Percentiles rank a stretch among this genome's conserved stretches.
Conservation (phyloP, 2,113 vertebrate species). For the Oncorhynchus tshawytscha region DNA sequence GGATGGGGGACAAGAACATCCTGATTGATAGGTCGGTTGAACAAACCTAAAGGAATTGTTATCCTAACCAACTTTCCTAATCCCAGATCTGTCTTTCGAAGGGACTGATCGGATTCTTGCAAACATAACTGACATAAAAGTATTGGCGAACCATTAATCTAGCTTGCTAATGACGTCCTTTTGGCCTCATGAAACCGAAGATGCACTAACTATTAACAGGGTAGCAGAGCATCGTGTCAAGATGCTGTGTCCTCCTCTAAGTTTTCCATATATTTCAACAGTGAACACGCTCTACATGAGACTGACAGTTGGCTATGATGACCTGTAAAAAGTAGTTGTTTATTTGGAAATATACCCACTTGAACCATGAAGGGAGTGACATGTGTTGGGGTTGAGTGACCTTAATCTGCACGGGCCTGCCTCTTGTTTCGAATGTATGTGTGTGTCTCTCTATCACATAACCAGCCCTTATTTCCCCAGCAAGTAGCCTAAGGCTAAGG, state of each 20-base stretch:
- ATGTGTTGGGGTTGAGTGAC: constrained; percentile 71
- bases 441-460: constrained; percentile 99
- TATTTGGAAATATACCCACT: neutral
- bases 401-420: constrained; percentile 85
- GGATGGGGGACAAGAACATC: constrained; percentile 98
- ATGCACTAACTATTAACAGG: neutral
- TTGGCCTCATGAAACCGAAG: constrained; percentile 19
- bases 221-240: constrained; percentile 37
- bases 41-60: constrained; percentile 75
- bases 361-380: neutral
- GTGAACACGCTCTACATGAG: too few species aligned
- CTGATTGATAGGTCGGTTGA: constrained; percentile 99
- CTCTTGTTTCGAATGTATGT: constrained; percentile 89
- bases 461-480: constrained; percentile 97
- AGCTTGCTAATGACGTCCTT: constrained; percentile 35
- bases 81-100: constrained; percentile 60
- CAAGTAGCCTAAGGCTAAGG: constrained; percentile 89
- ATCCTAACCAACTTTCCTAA: constrained; percentile 68
- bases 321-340: neutral
- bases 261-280: too few species aligned
- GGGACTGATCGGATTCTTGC: constrained; percentile 59
- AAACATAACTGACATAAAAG: constrained; percentile 22
- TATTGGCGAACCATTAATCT: constrained; percentile 22
- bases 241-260: constrained; percentile 48
- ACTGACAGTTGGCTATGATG: neutral